Evolutionary conservation across 2,113 vertebrate genomes (phyloP), one percentile per base, ranked within the genome.

Genomic region (Todiramphus chloris): DNA sequence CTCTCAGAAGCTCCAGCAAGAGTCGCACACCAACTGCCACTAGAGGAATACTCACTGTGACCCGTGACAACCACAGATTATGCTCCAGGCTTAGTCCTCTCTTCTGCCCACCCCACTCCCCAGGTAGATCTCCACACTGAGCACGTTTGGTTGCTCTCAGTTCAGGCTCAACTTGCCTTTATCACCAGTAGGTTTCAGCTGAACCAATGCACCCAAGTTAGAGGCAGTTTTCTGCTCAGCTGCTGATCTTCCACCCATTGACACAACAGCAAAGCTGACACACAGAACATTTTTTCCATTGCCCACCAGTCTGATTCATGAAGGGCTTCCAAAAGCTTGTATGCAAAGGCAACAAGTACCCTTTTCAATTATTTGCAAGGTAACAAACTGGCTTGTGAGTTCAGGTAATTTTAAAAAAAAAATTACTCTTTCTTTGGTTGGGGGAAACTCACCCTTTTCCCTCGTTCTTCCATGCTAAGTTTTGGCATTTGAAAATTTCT

Each of bases 1-100:
- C 8, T 11, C 28, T n/a, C 0, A 0, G 60, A 51, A 20, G 33
- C 69, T 55, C 21, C 37, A 43, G 35, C 60, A 88, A 33, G 64
- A 68, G 55, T 44, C 43, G 73, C 51, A 31, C 11, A 13, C 17
- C 60, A 30, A 66, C 35, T 53, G 33, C 35, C 41, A 30, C 41
- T 16, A 12, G 51, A 72, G 51, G 75, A 88, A 68, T 23, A 63
- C 0, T 1, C 43, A 76, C 13, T 30, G 25, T 33, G 27, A 60
- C 16, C 14, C 35, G 43, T 21, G 31, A 51, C 24, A 89, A 28
- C 18, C 20, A 48, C 10, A 83, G 58, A 27, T 11, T 19, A 50
- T 0, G 2, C 10, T 51, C 37, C 48, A 67, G 43, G 63, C n/a
- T 73, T 64, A 55, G 21, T 67, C 43, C 37, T 86, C 76, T 76